These are phyloP conservation scores for Chionis minor DNA, from an alignment of 2,113 vertebrate genomes.

Conservation along the genomic window DNA sequence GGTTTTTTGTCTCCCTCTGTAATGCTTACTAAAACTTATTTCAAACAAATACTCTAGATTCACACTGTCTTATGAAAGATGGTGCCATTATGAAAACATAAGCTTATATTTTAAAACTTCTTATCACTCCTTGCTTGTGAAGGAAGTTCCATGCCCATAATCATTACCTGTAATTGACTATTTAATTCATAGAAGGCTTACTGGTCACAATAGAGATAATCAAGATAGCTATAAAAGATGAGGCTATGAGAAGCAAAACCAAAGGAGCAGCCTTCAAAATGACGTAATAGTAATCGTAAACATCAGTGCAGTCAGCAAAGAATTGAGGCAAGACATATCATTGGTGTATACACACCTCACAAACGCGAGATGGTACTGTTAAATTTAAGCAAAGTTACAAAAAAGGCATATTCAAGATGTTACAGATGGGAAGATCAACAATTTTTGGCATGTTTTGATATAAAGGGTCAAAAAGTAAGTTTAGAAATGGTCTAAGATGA, in stretches of 20 bases:
- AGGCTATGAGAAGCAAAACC: neutral
- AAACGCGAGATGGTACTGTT: neutral
- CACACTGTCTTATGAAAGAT: neutral
- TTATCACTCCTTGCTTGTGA: neutral
- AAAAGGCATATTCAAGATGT: neutral
- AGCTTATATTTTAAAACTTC: neutral
- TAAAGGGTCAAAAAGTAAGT: slow-evolving; percentile 36
- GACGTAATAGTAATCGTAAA: neutral
- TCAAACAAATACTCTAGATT: neutral
- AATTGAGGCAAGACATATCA: neutral
- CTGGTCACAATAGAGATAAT: neutral
- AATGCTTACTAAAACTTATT: neutral
- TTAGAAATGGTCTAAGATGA: neutral
- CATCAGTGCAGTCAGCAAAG: neutral
- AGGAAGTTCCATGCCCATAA: neutral
- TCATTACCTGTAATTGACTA: neutral
- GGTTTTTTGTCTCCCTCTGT: neutral
- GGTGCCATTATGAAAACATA: neutral
- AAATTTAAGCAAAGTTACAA: neutral
- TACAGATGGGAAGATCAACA: neutral
- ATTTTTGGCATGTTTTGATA: neutral
- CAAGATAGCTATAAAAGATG: neutral
- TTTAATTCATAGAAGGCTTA: neutral
- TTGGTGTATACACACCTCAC: neutral
- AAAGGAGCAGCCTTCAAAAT: neutral